These are phyloP conservation scores for Pristis pectinata DNA, from an alignment of 2,797 vertebrate genomes.

Conservation along the genomic window DNA sequence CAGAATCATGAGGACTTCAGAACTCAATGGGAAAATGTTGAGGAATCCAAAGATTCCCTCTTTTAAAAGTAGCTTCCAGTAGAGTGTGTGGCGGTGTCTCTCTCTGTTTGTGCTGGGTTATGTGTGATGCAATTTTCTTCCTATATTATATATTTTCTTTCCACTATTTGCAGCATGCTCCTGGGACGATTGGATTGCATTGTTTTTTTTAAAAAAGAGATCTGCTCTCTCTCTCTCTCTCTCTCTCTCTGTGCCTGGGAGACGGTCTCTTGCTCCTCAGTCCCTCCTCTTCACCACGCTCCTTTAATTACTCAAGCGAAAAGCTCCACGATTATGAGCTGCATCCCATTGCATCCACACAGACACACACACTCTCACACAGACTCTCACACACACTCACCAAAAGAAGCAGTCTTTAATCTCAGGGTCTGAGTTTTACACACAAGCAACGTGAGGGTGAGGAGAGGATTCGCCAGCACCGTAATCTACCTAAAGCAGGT, in stretches of 20 bases:
- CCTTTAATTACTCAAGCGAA: background rate
- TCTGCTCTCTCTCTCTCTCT: conserved; percentile 7
- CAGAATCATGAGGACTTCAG: background rate
- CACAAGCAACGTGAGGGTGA: conserved; percentile 25
- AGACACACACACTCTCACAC: background rate
- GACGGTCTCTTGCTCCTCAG: background rate
- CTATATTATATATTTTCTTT: conserved; percentile 35
- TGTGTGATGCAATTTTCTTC: conserved; percentile 28
- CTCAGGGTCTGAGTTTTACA: background rate
- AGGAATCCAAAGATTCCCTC: background rate
- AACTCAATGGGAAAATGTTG: background rate
- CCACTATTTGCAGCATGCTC: conserved; percentile 29
- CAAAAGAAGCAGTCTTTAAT: conserved; percentile 1
- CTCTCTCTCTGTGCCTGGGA: background rate
- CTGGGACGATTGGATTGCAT: conserved; percentile 34
- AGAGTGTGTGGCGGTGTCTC: background rate
- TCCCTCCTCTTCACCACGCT: background rate
- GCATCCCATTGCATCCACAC: background rate
- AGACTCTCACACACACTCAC: conserved; percentile 10
- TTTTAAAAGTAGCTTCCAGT: background rate
- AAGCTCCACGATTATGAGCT: background rate
- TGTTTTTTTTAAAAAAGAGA: conserved; percentile 23
- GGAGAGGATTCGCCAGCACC: background rate
- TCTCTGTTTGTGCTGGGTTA: background rate
- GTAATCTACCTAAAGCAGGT: conserved; percentile 31